phyloP scores from a whole-genome alignment of 2,113 vertebrate species.

The Nothobranchius kuhntae region DNA sequence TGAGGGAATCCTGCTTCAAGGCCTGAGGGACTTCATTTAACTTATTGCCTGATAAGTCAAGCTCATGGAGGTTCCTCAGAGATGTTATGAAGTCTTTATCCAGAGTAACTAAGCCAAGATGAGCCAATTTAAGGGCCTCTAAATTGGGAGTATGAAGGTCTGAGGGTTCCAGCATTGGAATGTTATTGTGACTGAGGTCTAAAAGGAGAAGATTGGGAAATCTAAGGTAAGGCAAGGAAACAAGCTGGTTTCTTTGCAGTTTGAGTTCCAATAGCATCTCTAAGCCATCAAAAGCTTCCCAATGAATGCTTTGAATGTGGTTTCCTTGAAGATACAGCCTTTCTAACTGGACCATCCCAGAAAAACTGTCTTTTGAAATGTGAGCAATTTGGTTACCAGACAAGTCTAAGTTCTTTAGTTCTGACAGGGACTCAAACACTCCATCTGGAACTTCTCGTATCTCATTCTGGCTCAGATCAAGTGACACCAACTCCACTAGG shows the following conservation, averaged over 20 bases:
- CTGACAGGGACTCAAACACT: slow-evolving; percentile 83
- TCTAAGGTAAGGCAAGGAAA: slow-evolving; percentile 74
- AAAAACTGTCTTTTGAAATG: slow-evolving; percentile 88
- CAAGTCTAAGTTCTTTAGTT: slow-evolving; percentile 88
- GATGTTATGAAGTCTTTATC: slow-evolving; percentile 81
- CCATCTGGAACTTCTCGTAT: slow-evolving; percentile 81
- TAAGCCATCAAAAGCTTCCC: slow-evolving; percentile 83
- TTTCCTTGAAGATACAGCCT: slow-evolving; percentile 90
- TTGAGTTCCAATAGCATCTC: slow-evolving; percentile 89
- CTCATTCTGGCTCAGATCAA: slow-evolving; percentile 91
- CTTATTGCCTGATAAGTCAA: slow-evolving; percentile 88
- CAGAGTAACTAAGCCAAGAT: slow-evolving; percentile 81
- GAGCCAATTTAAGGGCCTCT: slow-evolving; percentile 84
- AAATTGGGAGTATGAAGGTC: slow-evolving; percentile 80
- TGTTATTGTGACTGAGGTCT: slow-evolving; percentile 87
- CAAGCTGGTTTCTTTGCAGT: slow-evolving; percentile 86
- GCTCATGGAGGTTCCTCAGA: slow-evolving; percentile 85
- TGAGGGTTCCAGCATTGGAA: slow-evolving; percentile 71
- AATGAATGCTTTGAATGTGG: slow-evolving; percentile 84
- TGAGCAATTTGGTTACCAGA: slow-evolving; percentile 86
- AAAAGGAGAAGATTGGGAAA: slow-evolving; percentile 87
- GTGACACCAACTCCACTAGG: slow-evolving; percentile 79
- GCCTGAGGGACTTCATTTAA: slow-evolving; percentile 76
- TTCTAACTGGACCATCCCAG: slow-evolving; percentile 85
- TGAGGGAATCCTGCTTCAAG: slow-evolving; percentile 75